Conservation (phyloP, 2,888 invertebrate species). For the Heliconius charithonia region DNA sequence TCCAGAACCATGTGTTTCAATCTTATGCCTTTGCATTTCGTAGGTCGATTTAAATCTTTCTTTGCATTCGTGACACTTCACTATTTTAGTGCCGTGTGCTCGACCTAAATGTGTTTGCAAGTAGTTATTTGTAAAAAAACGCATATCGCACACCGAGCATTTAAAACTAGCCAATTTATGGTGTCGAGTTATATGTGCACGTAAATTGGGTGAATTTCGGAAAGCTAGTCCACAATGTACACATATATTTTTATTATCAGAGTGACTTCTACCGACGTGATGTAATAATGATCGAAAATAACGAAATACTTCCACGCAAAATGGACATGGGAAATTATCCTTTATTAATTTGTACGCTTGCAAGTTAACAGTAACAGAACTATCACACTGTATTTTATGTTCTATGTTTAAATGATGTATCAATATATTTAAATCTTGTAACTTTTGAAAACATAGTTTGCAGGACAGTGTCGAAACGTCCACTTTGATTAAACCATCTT, state of each 20-base stretch:
- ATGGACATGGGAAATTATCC: constrained; percentile 65
- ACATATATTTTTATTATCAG: constrained; percentile 67
- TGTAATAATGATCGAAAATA: constrained; percentile 65
- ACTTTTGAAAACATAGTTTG: constrained; percentile 59
- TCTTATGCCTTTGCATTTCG: constrained; percentile 63
- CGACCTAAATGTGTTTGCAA: constrained; percentile 62
- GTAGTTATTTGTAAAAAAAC: constrained; percentile 56
- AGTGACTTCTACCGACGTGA: constrained; percentile 63
- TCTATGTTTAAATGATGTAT: constrained; percentile 61
- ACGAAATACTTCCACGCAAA: constrained; percentile 60
- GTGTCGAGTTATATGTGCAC: constrained; percentile 61
- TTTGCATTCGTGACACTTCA: constrained; percentile 62
- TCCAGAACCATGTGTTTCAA: constrained; percentile 61
- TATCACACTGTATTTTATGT: constrained; percentile 60
- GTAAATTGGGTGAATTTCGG: constrained; percentile 63
- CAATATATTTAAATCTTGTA: constrained; percentile 56
- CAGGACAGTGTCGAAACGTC: constrained; percentile 65
- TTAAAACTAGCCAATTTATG: constrained; percentile 60
- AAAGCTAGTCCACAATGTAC: constrained; percentile 67
- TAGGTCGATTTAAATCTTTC: constrained; percentile 68
- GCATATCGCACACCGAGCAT: constrained; percentile 59
- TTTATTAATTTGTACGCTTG: constrained; percentile 63
- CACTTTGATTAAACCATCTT: constrained; percentile 68
- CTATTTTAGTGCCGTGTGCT: constrained; percentile 61
- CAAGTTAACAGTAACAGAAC: constrained; percentile 56